phyloP scores from a whole-genome alignment of 2,113 vertebrate genomes.

The Girardinichthys multiradiatus region DNA sequence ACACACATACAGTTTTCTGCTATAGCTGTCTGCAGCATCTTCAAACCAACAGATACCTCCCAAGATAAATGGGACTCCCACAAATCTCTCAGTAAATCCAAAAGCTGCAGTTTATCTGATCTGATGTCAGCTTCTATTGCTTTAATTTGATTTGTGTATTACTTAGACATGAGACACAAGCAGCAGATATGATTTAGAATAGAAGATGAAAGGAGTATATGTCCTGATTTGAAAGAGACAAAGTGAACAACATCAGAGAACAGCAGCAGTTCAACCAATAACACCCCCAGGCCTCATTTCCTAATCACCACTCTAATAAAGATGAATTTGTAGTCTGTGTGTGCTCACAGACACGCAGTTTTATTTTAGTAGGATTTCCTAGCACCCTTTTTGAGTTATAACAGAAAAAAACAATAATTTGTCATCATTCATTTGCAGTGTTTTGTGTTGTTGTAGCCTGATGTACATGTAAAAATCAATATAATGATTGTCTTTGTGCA shows the following conservation, averaged over 20 bases:
- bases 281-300: conserved; percentile 58
- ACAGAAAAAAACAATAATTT: neutral
- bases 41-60: neutral
- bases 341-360: conserved; percentile 3
- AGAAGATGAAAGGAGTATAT: conserved; percentile 48
- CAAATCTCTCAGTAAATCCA: conserved; percentile 6
- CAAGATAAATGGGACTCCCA: conserved; percentile 4
- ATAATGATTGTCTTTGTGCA: neutral
- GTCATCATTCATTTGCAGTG: neutral
- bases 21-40: neutral
- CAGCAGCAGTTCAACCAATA: conserved; percentile 34
- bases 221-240: conserved; percentile 42
- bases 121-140: conserved; percentile 19
- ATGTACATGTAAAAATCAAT: neutral
- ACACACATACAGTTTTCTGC: too few relatives aligned
- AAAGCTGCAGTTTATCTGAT: neutral
- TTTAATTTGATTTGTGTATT: conserved; percentile 43
- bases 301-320: conserved; percentile 61
- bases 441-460: neutral
- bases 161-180: conserved; percentile 26
- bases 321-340: conserved; percentile 37
- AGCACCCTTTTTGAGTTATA: neutral
- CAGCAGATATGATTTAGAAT: conserved; percentile 29
- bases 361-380: conserved; percentile 14
- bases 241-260: conserved; percentile 47